Evolutionary conservation across 1,140 invertebrate genomes (phyloP).

Genomic region (Drosophila navojoa): DNA sequence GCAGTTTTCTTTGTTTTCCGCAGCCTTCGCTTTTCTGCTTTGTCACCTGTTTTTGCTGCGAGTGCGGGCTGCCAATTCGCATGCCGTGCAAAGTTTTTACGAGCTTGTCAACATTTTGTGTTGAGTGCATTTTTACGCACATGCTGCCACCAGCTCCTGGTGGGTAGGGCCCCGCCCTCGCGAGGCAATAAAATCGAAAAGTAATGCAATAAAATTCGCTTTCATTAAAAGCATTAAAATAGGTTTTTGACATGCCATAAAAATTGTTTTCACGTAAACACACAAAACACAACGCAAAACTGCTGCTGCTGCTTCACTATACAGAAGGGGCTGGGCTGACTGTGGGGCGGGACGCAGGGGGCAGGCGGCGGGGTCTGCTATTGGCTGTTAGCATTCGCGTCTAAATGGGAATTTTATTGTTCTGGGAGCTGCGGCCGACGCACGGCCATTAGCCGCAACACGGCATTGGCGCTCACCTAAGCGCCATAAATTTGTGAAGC

Average conservation of each 20-base stretch:
- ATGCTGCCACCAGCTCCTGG: background rate
- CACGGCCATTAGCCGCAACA: conserved; percentile 72
- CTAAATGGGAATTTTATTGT: conserved; percentile 81
- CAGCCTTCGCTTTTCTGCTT: conserved; percentile 44
- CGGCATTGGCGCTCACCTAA: conserved; percentile 67
- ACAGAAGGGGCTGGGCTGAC: too few species aligned
- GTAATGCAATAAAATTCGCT: conserved; percentile 82
- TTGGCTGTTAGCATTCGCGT: conserved; percentile 55
- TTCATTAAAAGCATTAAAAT: conserved; percentile 83
- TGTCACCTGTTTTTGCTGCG: conserved; percentile 69
- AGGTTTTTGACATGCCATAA: conserved; percentile 82
- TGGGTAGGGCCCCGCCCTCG: background rate
- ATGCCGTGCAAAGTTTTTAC: conserved; percentile 60
- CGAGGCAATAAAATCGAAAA: conserved; percentile 76
- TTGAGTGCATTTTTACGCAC: conserved; percentile 78
- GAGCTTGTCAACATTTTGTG: conserved; percentile 78
- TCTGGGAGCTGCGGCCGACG: conserved; percentile 72
- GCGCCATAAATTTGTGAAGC: conserved; percentile 48
- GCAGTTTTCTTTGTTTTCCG: background rate
- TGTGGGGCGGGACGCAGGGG: background rate
- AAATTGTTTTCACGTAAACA: conserved; percentile 80
- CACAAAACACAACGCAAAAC: conserved; percentile 51
- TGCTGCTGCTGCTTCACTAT: conserved; percentile 71
- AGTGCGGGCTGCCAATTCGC: conserved; percentile 9
- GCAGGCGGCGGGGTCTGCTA: conserved; percentile 20